phyloP scores from a whole-genome alignment of 2,797 vertebrate genomes.

The Allobates femoralis region DNA sequence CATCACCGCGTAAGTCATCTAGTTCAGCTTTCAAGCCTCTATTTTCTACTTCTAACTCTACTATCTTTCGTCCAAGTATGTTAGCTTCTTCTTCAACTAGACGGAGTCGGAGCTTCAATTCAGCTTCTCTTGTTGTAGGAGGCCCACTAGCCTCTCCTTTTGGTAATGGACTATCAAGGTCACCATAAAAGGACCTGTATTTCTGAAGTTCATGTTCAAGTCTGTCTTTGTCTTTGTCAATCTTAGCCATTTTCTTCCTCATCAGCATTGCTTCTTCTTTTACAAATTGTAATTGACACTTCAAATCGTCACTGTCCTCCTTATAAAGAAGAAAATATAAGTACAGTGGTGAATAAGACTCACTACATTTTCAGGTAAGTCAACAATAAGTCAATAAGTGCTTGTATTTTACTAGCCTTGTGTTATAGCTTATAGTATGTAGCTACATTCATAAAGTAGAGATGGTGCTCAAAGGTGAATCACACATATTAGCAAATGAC shows the following conservation, averaged over 20 bases:
- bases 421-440: too few relatives aligned
- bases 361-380: not conserved
- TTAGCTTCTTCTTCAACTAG: slow-evolving; percentile 98
- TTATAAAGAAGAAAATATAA: slow-evolving; percentile 66
- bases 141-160: slow-evolving; percentile 97
- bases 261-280: slow-evolving; percentile 96
- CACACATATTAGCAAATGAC: too few relatives aligned
- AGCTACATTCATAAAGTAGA: too few relatives aligned
- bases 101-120: slow-evolving; percentile 92
- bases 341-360: not conserved
- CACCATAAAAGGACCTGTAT: slow-evolving; percentile 96
- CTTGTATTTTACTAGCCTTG: too few relatives aligned
- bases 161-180: slow-evolving; percentile 95
- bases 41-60: slow-evolving; percentile 98
- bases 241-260: slow-evolving; percentile 99
- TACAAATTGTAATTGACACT: slow-evolving; percentile 95
- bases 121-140: slow-evolving; percentile 94
- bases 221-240: slow-evolving; percentile 96
- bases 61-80: slow-evolving; percentile 96
- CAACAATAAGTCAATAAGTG: not conserved
- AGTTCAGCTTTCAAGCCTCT: slow-evolving; percentile 95
- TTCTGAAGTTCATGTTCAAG: slow-evolving; percentile 96
- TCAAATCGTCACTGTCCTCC: slow-evolving; percentile 97
- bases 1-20: slow-evolving; percentile 94
- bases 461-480: too few relatives aligned